Percentiles rank a stretch among this genome's conserved stretches.
Conservation (phyloP, 2,888 invertebrate species). For the Ochropacha duplaris region DNA sequence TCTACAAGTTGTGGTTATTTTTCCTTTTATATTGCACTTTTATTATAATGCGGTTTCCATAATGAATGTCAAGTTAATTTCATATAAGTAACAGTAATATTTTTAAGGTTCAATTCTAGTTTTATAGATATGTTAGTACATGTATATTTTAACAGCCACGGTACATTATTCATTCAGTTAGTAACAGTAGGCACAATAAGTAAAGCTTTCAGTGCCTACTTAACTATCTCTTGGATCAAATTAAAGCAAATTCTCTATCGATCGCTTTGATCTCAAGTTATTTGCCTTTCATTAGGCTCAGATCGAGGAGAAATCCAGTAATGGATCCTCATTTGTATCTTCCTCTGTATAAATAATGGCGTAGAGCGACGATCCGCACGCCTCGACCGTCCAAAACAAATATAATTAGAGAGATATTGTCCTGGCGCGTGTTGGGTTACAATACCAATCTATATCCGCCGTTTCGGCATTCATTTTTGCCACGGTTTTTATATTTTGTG, state of each 20-base stretch:
- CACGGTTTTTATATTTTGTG: not conserved
- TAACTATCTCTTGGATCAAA: constrained; percentile 55
- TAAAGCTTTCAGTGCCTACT: constrained; percentile 18
- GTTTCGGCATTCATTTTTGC: constrained; percentile 1
- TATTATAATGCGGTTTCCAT: constrained; percentile 50
- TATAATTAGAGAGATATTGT: constrained; percentile 64
- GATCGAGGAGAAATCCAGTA: constrained; percentile 74
- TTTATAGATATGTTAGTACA: not conserved
- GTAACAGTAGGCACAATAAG: constrained; percentile 14
- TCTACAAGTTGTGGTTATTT: constrained; percentile 43
- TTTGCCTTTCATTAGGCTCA: constrained; percentile 75
- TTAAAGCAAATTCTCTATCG: constrained; percentile 64
- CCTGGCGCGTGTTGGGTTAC: constrained; percentile 32
- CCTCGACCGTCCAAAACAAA: constrained; percentile 57
- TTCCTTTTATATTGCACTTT: constrained; percentile 50
- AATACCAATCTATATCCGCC: constrained; percentile 17
- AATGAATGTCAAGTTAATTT: constrained; percentile 45
- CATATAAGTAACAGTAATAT: not conserved
- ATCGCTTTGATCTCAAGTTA: constrained; percentile 69
- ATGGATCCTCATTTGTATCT: constrained; percentile 76
- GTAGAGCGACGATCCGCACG: constrained; percentile 51
- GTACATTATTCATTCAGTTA: constrained; percentile 5
- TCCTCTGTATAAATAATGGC: constrained; percentile 70
- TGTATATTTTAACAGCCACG: not conserved
- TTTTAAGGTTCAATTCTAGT: not conserved